Evolutionary conservation across 64 coral and sea anemone genomes (phyloP).

Genomic region (Pocillopora verrucosa): DNA sequence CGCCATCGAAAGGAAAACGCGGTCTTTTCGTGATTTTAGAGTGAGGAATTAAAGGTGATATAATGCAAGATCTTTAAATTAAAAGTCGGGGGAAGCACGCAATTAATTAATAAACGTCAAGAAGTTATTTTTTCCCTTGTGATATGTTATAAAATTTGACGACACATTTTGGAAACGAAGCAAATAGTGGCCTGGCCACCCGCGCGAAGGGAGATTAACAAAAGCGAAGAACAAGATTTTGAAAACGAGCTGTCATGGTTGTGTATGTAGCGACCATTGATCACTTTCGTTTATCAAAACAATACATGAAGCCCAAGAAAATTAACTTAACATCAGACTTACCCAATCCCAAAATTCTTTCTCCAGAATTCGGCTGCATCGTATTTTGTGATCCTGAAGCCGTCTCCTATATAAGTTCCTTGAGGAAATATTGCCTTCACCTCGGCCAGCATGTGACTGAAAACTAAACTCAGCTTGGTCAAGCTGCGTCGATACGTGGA

Average conservation of each 20-base stretch:
- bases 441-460: slow-evolving; percentile 98
- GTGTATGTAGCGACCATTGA: background rate
- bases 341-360: slow-evolving; percentile 95
- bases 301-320: background rate
- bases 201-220: background rate
- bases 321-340: slow-evolving; percentile 13
- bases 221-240: background rate
- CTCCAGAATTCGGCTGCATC: slow-evolving; percentile 99
- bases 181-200: background rate
- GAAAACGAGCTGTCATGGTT: background rate
- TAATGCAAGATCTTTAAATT: background rate
- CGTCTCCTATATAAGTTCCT: slow-evolving; percentile 91
- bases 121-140: background rate
- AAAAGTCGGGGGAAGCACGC: background rate
- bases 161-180: background rate
- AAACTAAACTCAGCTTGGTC: slow-evolving; percentile 96
- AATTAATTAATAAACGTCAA: slow-evolving; percentile 4
- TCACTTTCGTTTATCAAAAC: slow-evolving; percentile 8
- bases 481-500: slow-evolving; percentile 81
- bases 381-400: slow-evolving; percentile 94
- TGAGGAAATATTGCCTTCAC: slow-evolving; percentile 97
- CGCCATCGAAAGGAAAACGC: background rate
- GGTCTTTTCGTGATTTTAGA: background rate
- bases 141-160: background rate
- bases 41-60: background rate